Conservation (phyloP, 1,140 invertebrate species). For the Neodiprion virginianus region DNA sequence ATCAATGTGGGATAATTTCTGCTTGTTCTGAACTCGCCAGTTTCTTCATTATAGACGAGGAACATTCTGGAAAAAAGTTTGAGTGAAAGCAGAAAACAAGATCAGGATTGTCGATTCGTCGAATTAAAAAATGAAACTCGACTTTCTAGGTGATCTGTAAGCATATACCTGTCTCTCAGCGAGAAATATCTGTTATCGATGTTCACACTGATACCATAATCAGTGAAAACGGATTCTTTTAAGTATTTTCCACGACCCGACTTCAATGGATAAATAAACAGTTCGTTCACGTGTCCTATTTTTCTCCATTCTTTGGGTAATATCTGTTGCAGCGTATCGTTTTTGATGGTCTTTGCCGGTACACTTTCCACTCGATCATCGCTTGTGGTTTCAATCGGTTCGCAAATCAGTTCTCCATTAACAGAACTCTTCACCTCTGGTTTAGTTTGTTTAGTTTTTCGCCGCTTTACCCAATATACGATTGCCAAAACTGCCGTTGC, state of each 20-base stretch:
- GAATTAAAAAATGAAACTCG: constrained; percentile 15
- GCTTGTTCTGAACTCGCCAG: constrained; percentile 43
- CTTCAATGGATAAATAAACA: constrained; percentile 53
- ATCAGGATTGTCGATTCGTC: not conserved
- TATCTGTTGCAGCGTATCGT: not conserved
- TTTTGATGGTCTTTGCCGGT: not conserved
- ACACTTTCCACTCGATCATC: no score
- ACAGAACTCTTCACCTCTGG: not conserved
- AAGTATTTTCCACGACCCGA: constrained; percentile 47
- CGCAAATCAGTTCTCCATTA: no score
- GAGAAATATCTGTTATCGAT: constrained; percentile 25
- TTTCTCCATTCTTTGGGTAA: constrained; percentile 39
- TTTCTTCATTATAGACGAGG: constrained; percentile 48
- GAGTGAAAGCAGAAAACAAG: not conserved
- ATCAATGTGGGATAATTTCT: constrained; percentile 46
- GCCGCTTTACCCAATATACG: not conserved
- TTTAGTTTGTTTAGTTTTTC: not conserved
- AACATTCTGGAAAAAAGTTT: constrained; percentile 41
- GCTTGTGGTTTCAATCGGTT: no score
- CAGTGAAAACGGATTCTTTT: constrained; percentile 43
- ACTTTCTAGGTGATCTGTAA: not conserved
- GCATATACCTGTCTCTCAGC: constrained; percentile 44
- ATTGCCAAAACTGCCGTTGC: not conserved
- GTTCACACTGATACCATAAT: constrained; percentile 42
- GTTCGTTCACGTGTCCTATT: constrained; percentile 46